Base-by-base conservation (phyloP, 2,113 vertebrate genomes). In the Leptobrachium ailaonicum region DNA sequence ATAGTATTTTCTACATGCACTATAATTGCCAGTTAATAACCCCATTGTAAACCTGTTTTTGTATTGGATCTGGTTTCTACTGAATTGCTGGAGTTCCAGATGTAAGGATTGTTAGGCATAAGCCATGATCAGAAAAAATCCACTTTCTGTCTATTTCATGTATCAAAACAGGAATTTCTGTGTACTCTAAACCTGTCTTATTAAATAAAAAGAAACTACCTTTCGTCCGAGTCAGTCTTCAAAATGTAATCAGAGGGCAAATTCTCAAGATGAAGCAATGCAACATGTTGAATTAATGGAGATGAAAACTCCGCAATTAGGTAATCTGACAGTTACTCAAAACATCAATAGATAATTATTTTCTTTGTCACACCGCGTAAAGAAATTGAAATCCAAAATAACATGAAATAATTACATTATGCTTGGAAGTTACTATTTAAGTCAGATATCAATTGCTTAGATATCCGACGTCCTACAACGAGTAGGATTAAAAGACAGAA, bases 401-500 rank as follows among this genome's bases (percentile, higher is more conserved):
- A 75, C 63, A 81, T 81, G 64, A 81, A 81, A 81, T 81, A 80
- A 80, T 80, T 71, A 80, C 72, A 81, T 81, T 81, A 75, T 69
- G 54, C 64, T 14, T 62, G 45, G 64, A 81, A 69, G 71, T 75
- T 62, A 73, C 64, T 69, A 47, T 73, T 80, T 74, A 58, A 81
- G 79, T 69, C 41, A 81, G 68, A 81, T 75, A 75, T 62, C 66
- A 81, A 81, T 81, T 69, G 42, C 40, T 62, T 43, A 75, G 72
- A 81, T 68, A 50, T 75, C 64, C 66, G 58, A 47, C 53, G 75
- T 20, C 47, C 62, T 81, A 68, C 71, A 75, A 81, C 75, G 72
- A 75, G 69, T 75, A 75, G 79, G 79, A 81, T 75, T 81, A 75
- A 63, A 20, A 70, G 44, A 69, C 60, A 68, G 64, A 60, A 68